Evolutionary conservation across 2,888 invertebrate species (phyloP).

Genomic region (Ptychoptera contaminata): DNA sequence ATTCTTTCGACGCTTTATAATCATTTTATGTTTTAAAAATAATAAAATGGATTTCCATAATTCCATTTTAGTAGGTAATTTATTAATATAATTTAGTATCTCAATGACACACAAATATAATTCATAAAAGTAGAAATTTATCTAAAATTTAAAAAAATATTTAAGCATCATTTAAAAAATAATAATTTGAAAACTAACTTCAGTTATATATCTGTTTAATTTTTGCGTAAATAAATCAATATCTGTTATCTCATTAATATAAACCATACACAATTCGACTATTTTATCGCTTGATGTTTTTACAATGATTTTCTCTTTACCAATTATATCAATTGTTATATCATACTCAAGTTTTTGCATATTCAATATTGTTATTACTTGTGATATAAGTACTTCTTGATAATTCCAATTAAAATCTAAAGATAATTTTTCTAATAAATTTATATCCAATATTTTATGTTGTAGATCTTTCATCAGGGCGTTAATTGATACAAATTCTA

Average conservation of each 20-base stretch:
- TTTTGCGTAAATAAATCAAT: conserved; percentile 21
- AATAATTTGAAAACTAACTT: conserved; percentile 14
- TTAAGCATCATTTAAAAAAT: background rate
- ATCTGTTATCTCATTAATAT: conserved; percentile 26
- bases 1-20: conserved; percentile 21
- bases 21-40: conserved; percentile 29
- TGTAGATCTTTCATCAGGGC: conserved; percentile 24
- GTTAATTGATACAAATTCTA: conserved; percentile 24
- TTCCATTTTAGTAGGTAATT: conserved; percentile 24
- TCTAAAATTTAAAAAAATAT: conserved; percentile 14
- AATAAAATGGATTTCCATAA: conserved; percentile 26
- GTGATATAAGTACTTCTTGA: conserved; percentile 25
- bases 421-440: conserved; percentile 24
- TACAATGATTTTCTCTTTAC: conserved; percentile 25
- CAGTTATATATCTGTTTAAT: conserved; percentile 21
- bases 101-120: conserved; percentile 28
- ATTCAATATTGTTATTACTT: conserved; percentile 18
- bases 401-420: conserved; percentile 27
- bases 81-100: conserved; percentile 23
- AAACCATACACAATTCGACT: conserved; percentile 22
- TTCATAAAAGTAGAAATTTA: conserved; percentile 31
- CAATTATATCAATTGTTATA: conserved; percentile 23
- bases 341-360: conserved; percentile 25
- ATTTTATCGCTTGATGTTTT: conserved; percentile 21
- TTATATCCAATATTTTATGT: conserved; percentile 23